These are phyloP conservation scores for Carduelis carduelis DNA, from an alignment of 2,797 vertebrate species.

Conservation along the genomic window DNA sequence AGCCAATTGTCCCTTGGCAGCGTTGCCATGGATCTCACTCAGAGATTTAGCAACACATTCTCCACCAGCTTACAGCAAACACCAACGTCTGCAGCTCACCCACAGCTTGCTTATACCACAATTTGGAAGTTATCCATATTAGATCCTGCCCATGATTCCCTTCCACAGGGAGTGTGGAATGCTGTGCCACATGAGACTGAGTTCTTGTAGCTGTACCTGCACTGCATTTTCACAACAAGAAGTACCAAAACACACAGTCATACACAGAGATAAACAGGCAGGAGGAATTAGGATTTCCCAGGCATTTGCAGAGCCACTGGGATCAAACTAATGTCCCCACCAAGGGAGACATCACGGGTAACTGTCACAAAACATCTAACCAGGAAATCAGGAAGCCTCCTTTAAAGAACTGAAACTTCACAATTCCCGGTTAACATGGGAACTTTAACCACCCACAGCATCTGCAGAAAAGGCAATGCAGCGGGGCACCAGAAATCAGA, in stretches of 20 bases:
- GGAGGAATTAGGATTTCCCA: background rate
- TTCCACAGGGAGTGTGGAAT: background rate
- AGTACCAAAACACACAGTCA: background rate
- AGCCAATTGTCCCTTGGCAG: constrained; percentile 68
- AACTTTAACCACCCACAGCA: background rate
- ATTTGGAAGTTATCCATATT: background rate
- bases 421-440: background rate
- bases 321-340: background rate
- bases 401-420: background rate
- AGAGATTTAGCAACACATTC: constrained; percentile 62
- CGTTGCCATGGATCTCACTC: constrained; percentile 52
- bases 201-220: background rate
- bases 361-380: background rate
- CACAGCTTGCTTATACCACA: background rate
- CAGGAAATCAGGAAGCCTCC: background rate
- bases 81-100: background rate
- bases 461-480: background rate
- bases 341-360: background rate
- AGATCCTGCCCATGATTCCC: background rate
- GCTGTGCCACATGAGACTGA: background rate
- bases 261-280: background rate
- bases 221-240: background rate
- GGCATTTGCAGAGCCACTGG: background rate
- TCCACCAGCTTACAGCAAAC: constrained; percentile 48
- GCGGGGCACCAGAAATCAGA: background rate